These are phyloP conservation scores for Sebastes trivittatus DNA, from an alignment of 2,797 vertebrate species.

Conservation along the genomic window DNA sequence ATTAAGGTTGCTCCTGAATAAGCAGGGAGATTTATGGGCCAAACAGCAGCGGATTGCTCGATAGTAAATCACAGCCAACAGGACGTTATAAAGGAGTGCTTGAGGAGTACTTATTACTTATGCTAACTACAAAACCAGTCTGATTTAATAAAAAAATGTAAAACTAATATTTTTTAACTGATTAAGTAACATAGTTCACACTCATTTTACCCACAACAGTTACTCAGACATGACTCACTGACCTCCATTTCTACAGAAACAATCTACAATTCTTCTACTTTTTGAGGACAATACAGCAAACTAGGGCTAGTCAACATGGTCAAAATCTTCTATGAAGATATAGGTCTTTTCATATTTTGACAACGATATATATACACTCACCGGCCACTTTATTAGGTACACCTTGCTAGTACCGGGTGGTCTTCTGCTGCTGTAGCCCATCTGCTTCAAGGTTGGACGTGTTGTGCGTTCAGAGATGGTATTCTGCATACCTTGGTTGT, in stretches of 20 bases:
- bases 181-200: background rate
- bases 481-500: no score
- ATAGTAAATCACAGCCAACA: slow-evolving; percentile 41
- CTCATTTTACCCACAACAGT: background rate
- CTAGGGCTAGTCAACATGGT: rapidly evolving
- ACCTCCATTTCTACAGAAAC: background rate
- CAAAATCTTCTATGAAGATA: no score
- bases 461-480: no score
- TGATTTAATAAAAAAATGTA: background rate
- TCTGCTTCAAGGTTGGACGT: no score
- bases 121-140: background rate
- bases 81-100: slow-evolving; percentile 10
- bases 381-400: no score
- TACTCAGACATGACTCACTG: background rate
- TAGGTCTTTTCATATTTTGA: no score
- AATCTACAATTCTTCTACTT: background rate
- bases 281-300: background rate
- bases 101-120: slow-evolving; percentile 5
- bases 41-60: slow-evolving; percentile 5
- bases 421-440: no score
- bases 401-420: no score
- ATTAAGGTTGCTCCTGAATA: slow-evolving; percentile 44
- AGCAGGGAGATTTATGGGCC: slow-evolving; percentile 45
- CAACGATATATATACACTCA: no score
- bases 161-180: background rate